Evolutionary conservation across 2,888 invertebrate species (phyloP).

Genomic region (Homarus gammarus): DNA sequence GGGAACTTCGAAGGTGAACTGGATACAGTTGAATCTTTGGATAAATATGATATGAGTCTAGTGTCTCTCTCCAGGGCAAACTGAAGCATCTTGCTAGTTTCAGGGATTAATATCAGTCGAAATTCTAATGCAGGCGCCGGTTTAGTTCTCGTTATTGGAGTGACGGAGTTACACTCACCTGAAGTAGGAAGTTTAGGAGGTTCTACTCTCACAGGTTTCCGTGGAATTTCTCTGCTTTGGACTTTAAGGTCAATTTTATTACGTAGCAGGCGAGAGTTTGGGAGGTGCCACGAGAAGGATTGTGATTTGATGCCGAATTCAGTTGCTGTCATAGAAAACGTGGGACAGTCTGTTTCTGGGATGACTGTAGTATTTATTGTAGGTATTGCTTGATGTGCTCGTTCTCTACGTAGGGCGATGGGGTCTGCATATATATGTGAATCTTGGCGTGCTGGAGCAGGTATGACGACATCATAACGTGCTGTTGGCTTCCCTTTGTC

Average conservation of each 20-base stretch:
- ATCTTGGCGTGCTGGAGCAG: background rate
- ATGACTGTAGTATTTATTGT: constrained; percentile 11
- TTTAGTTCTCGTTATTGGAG: background rate
- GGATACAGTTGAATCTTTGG: background rate
- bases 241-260: constrained; percentile 32
- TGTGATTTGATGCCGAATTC: background rate
- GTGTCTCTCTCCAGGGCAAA: constrained; percentile 46
- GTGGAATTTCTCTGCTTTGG: constrained; percentile 20
- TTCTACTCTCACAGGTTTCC: constrained; percentile 58
- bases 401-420: constrained; percentile 9
- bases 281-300: constrained; percentile 42
- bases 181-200: constrained; percentile 40
- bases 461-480: constrained; percentile 35
- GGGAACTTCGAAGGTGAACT: constrained; percentile 35
- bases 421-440: constrained; percentile 57
- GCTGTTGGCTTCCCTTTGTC: constrained; percentile 26
- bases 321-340: constrained; percentile 35
- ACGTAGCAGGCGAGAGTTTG: constrained; percentile 56
- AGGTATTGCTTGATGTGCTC: constrained; percentile 10
- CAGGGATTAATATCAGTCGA: constrained; percentile 47
- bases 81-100: constrained; percentile 63
- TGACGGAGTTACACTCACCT: background rate
- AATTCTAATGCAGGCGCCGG: constrained; percentile 30
- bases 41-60: constrained; percentile 26
- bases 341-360: background rate